Conservation (phyloP, 2,113 vertebrate genomes). For the Agapornis roseicollis region DNA sequence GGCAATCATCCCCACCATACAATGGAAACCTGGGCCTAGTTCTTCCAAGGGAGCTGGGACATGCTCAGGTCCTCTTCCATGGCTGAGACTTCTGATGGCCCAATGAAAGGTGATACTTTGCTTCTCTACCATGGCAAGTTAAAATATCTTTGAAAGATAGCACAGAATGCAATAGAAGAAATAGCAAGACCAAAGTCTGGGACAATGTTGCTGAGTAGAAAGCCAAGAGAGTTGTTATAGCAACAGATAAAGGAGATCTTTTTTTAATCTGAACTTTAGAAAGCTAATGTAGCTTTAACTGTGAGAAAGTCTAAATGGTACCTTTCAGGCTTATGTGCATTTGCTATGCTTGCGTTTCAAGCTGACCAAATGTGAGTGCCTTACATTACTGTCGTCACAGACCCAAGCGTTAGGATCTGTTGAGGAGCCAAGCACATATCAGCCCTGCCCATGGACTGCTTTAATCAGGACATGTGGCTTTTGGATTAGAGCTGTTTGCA, state of each 20-base stretch:
- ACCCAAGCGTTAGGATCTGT: background rate
- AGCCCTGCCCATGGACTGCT: background rate
- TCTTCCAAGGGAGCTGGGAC: background rate
- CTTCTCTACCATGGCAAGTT: background rate
- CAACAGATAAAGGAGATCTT: background rate
- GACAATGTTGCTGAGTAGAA: background rate
- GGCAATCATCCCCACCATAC: background rate
- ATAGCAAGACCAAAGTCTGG: background rate
- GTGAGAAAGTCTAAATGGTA: background rate
- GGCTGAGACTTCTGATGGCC: background rate
- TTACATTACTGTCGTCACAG: fast-evolving
- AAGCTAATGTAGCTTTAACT: background rate
- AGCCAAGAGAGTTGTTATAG: background rate
- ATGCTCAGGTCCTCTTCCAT: background rate
- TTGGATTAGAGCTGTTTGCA: background rate
- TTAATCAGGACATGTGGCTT: fast-evolving
- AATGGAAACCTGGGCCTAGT: background rate
- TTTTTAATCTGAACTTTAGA: background rate
- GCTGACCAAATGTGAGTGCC: background rate
- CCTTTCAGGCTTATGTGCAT: background rate
- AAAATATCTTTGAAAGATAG: background rate
- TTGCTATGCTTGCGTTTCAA: background rate
- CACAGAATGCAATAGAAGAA: background rate
- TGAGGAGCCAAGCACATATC: background rate
- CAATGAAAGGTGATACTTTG: background rate